Base-by-base conservation (phyloP, 2,797 vertebrate genomes). In the Phylloscopus collybita region DNA sequence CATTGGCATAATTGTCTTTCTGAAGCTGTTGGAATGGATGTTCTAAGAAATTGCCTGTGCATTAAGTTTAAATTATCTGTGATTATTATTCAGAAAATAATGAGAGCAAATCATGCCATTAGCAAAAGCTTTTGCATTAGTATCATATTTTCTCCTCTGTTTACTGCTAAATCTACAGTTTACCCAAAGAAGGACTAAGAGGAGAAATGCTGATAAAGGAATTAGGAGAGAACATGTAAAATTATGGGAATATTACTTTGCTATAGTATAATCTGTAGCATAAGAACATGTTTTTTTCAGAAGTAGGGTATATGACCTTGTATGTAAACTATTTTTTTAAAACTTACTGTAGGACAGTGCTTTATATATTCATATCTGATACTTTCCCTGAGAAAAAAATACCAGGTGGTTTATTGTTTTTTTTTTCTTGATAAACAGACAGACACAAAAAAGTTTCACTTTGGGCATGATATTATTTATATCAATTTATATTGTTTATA, bases 31-130 rank as follows among this genome's bases (percentile, higher is more conserved):
- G 67, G 73, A 81, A 66, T 93, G 64, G 64, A 88, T 97, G 91
- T 81, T 88, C 67, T 92, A 92, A 95, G 86, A 97, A 97, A 97
- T 95, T 96, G 76, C 56, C 49, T 96, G 53, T 92, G 87, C 90
- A 92, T 96, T 97, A 96, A 92, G 53, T 93, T 97, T 97, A 97
- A 97, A 97, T 97, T 97, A 96, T 25, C 53, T 97, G 92, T 91
- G 91, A 73, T 97, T 97, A 96, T 96, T 97, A 97, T 96, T 97
- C 92, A 95, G 59, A 96, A 95, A 97, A 96, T 96, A 96, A 97
- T 96, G 84, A 67, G 69, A 96, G 45, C 8, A 96, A 96, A 93
- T 97, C 40, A 72, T 90, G 66, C 95, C 82, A 95, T 97, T 97
- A 97, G 36, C 53, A 97, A 93, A 10, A 92, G 51, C 61, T 95